A percentile compares a stretch with the other conserved stretches of the same genome.
Conservation (phyloP, 1,140 invertebrate genomes). For the Drosophila fuyamai region DNA sequence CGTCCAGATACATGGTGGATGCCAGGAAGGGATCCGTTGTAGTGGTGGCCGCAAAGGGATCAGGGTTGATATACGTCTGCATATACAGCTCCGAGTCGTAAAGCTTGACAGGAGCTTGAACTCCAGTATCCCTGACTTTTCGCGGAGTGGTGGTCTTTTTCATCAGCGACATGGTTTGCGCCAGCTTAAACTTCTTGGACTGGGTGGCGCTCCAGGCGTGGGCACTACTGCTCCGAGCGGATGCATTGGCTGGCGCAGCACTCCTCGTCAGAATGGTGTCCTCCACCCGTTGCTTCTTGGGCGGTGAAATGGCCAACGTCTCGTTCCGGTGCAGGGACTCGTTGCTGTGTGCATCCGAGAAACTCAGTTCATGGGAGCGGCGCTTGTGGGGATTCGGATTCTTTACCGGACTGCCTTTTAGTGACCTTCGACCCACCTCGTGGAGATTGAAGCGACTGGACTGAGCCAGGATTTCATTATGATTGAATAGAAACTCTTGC, state of each 20-base stretch:
- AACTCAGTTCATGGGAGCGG: conserved; percentile 67
- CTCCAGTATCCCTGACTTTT: conserved; percentile 29
- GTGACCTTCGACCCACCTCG: conserved; percentile 63
- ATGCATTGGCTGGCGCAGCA: conserved; percentile 49
- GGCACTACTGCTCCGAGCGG: conserved; percentile 30
- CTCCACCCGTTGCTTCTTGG: conserved; percentile 68
- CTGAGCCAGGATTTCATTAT: conserved; percentile 81
- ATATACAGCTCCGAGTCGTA: conserved; percentile 78
- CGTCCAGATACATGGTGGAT: conserved; percentile 90
- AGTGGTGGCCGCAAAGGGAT: conserved; percentile 87
- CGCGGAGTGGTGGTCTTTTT: conserved; percentile 62
- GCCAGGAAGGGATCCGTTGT: conserved; percentile 89
- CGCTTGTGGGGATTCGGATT: conserved; percentile 54
- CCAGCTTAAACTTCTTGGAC: conserved; percentile 70
- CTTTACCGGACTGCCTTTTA: conserved; percentile 30
- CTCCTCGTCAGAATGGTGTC: conserved; percentile 9
- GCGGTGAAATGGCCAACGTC: conserved; percentile 59
- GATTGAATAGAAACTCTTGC: conserved; percentile 69
- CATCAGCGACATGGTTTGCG: conserved; percentile 60
- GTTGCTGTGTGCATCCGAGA: conserved; percentile 70
- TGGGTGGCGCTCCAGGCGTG: conserved; percentile 56
- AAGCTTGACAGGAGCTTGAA: conserved; percentile 50
- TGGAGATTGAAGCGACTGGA: conserved; percentile 82
- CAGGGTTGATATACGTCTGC: conserved; percentile 84
- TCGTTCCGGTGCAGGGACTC: conserved; percentile 58